Percentiles rank a stretch among this genome's conserved stretches.
These are phyloP conservation scores for Unio pictorum DNA, from an alignment of 2,888 invertebrate genomes.

Conservation along the genomic window DNA sequence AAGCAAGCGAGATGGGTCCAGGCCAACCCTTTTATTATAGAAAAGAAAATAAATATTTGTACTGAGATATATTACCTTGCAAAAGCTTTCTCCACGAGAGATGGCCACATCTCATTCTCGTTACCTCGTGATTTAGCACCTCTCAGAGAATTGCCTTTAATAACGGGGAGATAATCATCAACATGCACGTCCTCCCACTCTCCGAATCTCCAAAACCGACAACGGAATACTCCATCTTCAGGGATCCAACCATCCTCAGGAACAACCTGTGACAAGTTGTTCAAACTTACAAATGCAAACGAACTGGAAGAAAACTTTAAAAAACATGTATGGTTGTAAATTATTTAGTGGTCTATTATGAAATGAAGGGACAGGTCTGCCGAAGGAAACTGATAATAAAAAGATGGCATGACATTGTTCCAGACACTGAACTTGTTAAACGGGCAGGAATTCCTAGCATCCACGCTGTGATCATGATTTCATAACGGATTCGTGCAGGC, in stretches of 20 bases:
- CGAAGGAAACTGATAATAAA: too few relatives aligned
- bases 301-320: background rate
- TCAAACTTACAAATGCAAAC: background rate
- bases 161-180: slow-evolving; percentile 62
- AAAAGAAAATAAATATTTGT: too few relatives aligned
- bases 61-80: slow-evolving; percentile 46
- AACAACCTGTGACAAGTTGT: slow-evolving; percentile 46
- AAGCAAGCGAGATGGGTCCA: too few relatives aligned
- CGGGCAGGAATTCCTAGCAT: too few relatives aligned
- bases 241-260: slow-evolving; percentile 55
- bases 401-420: too few relatives aligned
- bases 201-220: slow-evolving; percentile 62
- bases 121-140: slow-evolving; percentile 61
- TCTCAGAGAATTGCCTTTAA: slow-evolving; percentile 44
- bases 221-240: slow-evolving; percentile 50
- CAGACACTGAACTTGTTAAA: too few relatives aligned
- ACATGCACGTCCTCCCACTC: slow-evolving; percentile 62
- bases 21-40: too few relatives aligned
- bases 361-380: too few relatives aligned
- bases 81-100: slow-evolving; percentile 66
- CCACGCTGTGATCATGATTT: too few relatives aligned
- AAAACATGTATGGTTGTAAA: background rate
- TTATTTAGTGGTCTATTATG: background rate
- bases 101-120: slow-evolving; percentile 62
- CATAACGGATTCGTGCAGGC: too few relatives aligned